A percentile compares a stretch with the other conserved stretches of the same genome.
Conservation (phyloP, 1,140 invertebrate species). For the Pseudomyrmex pallidus region DNA sequence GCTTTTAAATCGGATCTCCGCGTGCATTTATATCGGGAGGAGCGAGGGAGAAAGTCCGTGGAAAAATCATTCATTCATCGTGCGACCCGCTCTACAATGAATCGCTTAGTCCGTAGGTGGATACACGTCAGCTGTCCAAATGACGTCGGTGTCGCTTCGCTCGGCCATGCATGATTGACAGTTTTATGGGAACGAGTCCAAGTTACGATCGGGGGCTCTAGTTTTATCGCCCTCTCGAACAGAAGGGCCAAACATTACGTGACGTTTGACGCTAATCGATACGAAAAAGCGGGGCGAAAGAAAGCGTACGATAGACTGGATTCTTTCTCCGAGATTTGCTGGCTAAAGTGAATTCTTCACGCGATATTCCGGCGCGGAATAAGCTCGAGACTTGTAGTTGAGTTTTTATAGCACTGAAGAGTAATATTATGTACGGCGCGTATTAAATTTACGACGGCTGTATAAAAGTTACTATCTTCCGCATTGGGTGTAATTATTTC, state of each 20-base stretch:
- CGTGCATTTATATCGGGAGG: not conserved
- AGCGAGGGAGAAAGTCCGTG: conserved; percentile 39
- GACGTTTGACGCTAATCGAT: conserved; percentile 68
- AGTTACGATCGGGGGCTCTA: conserved; percentile 73
- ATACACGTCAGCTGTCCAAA: conserved; percentile 80
- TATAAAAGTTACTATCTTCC: not conserved
- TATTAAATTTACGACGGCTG: not conserved
- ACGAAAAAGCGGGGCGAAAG: not conserved
- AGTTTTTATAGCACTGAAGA: too few relatives aligned
- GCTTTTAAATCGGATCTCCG: conserved; percentile 29
- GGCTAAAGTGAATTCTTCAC: not conserved
- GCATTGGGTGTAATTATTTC: not conserved
- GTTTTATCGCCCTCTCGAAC: conserved; percentile 53
- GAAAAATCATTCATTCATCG: conserved; percentile 61
- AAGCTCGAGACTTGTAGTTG: not conserved
- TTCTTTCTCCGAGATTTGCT: conserved; percentile 4
- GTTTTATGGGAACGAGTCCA: conserved; percentile 78
- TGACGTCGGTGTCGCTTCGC: conserved; percentile 68
- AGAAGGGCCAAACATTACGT: conserved; percentile 34
- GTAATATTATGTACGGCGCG: too few relatives aligned
- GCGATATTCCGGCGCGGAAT: not conserved
- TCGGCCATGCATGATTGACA: conserved; percentile 79
- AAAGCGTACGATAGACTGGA: not conserved
- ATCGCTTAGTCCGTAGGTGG: conserved; percentile 77
- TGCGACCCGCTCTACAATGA: conserved; percentile 75